These are phyloP conservation scores for Cherax destructor DNA, from an alignment of 1,140 invertebrate genomes.

Conservation along the genomic window DNA sequence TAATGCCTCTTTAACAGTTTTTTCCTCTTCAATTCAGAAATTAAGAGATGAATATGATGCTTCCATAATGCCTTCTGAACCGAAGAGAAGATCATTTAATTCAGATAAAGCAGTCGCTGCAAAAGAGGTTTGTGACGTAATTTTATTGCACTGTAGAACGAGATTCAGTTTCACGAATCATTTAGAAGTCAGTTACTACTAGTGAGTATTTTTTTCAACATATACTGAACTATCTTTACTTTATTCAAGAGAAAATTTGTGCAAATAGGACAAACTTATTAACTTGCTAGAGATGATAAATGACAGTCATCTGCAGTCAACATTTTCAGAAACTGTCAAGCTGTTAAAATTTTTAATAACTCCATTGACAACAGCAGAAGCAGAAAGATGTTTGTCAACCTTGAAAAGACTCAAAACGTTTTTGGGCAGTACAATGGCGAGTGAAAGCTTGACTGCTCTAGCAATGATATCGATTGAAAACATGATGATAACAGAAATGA, in stretches of 20 bases:
- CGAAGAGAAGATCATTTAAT: background rate
- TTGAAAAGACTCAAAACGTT: too few relatives aligned
- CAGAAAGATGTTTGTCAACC: too few relatives aligned
- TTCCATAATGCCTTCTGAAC: conserved; percentile 10
- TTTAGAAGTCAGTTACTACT: conserved; percentile 55
- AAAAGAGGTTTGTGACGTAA: background rate
- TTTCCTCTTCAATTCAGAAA: too few relatives aligned
- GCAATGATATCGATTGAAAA: too few relatives aligned
- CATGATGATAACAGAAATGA: conserved; percentile 33
- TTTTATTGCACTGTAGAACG: conserved; percentile 11
- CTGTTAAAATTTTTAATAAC: too few relatives aligned
- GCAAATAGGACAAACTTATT: conserved; percentile 33
- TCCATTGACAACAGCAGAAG: too few relatives aligned
- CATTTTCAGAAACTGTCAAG: conserved; percentile 16
- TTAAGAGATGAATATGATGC: conserved; percentile 15
- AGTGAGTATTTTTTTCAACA: conserved; percentile 27
- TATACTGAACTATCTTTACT: conserved; percentile 37
- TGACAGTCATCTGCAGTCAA: background rate
- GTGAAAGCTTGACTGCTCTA: too few relatives aligned
- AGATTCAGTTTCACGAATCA: conserved; percentile 57
- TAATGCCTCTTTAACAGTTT: conserved; percentile 7
- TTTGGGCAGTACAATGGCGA: too few relatives aligned
- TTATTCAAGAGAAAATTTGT: conserved; percentile 54
- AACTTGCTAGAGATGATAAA: conserved; percentile 40
- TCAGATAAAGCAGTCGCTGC: background rate